Evolutionary conservation across 2,113 vertebrate genomes (phyloP).

Genomic region (Terrapene triunguis): DNA sequence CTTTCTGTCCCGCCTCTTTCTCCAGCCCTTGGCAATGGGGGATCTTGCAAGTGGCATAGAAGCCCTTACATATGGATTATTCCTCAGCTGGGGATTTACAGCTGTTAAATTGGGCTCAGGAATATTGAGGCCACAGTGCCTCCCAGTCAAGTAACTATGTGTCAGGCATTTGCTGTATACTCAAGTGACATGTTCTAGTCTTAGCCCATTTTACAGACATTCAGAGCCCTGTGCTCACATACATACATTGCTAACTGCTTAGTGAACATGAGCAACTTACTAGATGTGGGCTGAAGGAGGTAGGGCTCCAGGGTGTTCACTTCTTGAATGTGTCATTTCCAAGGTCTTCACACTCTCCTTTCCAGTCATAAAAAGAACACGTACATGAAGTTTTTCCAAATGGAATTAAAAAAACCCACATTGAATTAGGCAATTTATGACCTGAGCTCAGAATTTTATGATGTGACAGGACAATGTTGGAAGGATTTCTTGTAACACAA

Average conservation of each 20-base stretch:
- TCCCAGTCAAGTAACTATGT: background rate
- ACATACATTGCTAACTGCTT: accelerated
- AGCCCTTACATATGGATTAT: background rate
- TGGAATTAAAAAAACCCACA: background rate
- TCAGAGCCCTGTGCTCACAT: background rate
- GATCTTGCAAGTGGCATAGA: background rate
- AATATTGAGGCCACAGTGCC: background rate
- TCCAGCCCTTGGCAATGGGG: background rate
- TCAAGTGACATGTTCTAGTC: background rate
- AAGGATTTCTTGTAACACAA: background rate
- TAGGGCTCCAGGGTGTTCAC: background rate
- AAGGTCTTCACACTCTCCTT: background rate
- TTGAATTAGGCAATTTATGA: background rate
- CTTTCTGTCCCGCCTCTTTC: background rate
- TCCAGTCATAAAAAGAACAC: background rate
- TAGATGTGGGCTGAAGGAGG: background rate
- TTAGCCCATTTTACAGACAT: background rate
- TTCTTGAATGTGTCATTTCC: background rate
- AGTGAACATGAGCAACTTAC: background rate
- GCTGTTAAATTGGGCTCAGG: background rate
- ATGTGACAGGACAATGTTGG: background rate
- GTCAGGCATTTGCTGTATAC: background rate
- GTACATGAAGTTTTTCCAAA: background rate
- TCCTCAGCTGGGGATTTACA: background rate
- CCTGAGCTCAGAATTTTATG: conserved; percentile 2